A percentile compares a stretch with the other conserved stretches of the same genome.
Conservation (phyloP, 2,113 vertebrate species). For the Fulmarus glacialis region DNA sequence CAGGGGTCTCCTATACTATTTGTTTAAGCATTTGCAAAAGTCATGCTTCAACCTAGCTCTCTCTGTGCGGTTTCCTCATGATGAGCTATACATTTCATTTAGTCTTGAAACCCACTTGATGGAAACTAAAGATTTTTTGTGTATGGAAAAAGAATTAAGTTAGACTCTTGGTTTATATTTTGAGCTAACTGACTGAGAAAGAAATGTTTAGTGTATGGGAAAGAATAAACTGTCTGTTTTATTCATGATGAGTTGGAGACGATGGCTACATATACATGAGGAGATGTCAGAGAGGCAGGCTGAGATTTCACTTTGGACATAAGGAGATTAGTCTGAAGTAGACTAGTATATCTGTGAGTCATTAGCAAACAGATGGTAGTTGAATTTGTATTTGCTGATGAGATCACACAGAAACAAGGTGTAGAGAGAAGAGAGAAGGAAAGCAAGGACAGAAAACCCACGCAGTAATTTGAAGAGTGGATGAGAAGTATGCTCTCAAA, state of each 20-base stretch:
- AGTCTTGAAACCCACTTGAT: background rate
- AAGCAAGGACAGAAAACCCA: constrained; percentile 53
- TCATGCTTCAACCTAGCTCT: background rate
- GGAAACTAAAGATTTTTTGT: background rate
- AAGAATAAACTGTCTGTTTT: background rate
- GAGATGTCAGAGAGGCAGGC: background rate
- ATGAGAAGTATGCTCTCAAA: background rate
- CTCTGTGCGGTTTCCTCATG: background rate
- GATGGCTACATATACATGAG: background rate
- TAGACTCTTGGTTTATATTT: background rate
- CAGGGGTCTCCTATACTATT: background rate
- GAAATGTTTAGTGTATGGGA: background rate
- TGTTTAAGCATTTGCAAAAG: background rate
- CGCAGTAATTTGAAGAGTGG: background rate
- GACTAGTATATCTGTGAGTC: constrained; percentile 47
- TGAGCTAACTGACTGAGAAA: background rate
- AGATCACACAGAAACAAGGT: constrained; percentile 50
- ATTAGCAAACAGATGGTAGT: constrained; percentile 61
- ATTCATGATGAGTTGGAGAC: background rate
- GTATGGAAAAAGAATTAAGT: background rate
- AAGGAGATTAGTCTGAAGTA: constrained; percentile 46
- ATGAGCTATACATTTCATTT: background rate
- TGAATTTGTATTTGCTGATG: constrained; percentile 50
- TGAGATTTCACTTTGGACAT: constrained; percentile 38
- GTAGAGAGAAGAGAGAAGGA: constrained; percentile 3